phyloP scores from a whole-genome alignment of 37 sponge, comb jelly and placozoan genomes.

The Tethya wilhelma region DNA sequence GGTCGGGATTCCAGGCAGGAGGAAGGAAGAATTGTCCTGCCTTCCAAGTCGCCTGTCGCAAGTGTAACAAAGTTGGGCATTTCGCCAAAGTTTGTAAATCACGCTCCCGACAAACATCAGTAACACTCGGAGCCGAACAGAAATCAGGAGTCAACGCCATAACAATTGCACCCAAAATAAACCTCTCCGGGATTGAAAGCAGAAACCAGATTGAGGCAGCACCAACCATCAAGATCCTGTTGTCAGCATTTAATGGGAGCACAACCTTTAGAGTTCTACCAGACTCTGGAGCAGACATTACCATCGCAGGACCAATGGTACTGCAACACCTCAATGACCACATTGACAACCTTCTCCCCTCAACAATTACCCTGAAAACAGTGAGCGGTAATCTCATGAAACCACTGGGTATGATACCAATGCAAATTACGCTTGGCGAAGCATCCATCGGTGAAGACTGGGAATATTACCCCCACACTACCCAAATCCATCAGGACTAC shows the following conservation, averaged over 20 bases:
- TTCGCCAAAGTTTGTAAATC: too few relatives aligned
- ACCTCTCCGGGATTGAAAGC: neutral
- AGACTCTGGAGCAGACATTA: conserved; percentile 36
- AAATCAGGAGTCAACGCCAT: neutral
- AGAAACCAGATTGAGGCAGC: conserved; percentile 1
- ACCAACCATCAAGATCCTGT: too few relatives aligned
- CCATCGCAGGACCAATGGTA: conserved; percentile 4
- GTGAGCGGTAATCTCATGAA: conserved; percentile 25
- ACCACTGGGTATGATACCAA: conserved; percentile 22
- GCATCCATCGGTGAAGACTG: too few relatives aligned
- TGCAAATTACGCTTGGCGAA: conserved; percentile 5
- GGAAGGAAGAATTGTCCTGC: conserved; percentile 29
- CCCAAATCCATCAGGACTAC: conserved; percentile 9
- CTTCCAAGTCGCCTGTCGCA: too few relatives aligned
- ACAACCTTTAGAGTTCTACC: conserved; percentile 1
- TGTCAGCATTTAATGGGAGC: too few relatives aligned
- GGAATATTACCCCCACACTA: conserved; percentile 27
- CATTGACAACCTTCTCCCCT: conserved; percentile 31
- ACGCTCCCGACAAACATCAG: too few relatives aligned
- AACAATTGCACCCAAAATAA: neutral
- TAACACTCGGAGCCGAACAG: too few relatives aligned
- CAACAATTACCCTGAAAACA: conserved; percentile 16
- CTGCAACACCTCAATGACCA: conserved; percentile 18
- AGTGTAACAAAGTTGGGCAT: too few relatives aligned
- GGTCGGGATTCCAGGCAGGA: conserved; percentile 18